Evolutionary conservation across 2,797 vertebrate genomes (phyloP).

Genomic region (Pantherophis alleghaniensis): DNA sequence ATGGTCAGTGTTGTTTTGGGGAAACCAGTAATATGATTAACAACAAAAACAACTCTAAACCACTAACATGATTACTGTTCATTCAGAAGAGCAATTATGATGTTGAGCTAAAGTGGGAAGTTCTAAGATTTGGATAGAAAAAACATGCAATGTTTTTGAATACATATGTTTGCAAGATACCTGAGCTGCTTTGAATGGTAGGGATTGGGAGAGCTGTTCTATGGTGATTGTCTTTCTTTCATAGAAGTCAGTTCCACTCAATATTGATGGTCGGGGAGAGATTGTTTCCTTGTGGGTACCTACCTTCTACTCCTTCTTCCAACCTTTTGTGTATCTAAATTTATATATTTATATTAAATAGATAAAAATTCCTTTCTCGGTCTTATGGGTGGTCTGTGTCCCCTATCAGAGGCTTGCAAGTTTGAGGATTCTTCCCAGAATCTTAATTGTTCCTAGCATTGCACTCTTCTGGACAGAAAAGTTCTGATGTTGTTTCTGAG

Average conservation of each 20-base stretch:
- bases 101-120: neutral
- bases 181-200: neutral
- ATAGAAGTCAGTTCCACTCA: neutral
- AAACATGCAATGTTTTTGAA: neutral
- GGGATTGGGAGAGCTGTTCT: neutral
- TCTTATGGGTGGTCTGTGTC: neutral
- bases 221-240: neutral
- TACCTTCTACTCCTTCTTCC: neutral
- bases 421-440: neutral
- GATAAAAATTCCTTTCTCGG: neutral
- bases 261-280: neutral
- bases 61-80: neutral
- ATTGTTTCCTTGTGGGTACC: neutral
- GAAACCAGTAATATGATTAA: neutral
- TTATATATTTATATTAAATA: neutral
- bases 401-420: neutral
- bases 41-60: neutral
- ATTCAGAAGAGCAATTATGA: neutral
- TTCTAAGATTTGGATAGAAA: neutral
- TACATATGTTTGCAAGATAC: neutral
- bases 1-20: neutral
- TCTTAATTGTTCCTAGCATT: neutral
- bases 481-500: neutral
- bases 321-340: neutral
- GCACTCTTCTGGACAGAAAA: neutral